These are phyloP conservation scores for Atherix ibis DNA, from an alignment of 2,888 invertebrate species.

Conservation along the genomic window DNA sequence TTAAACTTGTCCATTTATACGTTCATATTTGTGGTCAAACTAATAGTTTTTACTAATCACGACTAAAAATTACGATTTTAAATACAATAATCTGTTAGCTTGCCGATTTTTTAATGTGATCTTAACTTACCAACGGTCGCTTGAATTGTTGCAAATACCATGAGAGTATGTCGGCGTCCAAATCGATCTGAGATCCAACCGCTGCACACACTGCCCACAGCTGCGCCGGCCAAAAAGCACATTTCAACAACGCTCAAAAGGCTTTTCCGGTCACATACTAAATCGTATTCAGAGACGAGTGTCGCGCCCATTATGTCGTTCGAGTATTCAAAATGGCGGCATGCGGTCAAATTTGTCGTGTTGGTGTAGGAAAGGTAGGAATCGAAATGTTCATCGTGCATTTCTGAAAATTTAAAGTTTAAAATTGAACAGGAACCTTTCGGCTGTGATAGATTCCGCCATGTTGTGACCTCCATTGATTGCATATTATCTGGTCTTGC, in stretches of 20 bases:
- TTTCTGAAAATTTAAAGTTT: slow-evolving; percentile 16
- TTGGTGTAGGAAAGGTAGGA: slow-evolving; percentile 9
- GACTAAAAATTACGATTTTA: no score
- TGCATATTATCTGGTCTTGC: slow-evolving; percentile 33
- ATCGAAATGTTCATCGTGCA: slow-evolving; percentile 6
- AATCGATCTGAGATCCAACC: slow-evolving; percentile 48
- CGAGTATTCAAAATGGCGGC: slow-evolving; percentile 31
- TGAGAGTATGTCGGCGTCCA: slow-evolving; percentile 45
- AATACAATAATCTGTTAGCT: no score
- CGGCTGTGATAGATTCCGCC: slow-evolving; percentile 39
- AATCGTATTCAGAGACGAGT: slow-evolving; percentile 40
- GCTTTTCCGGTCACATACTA: slow-evolving; percentile 40
- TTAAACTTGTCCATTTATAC: no score
- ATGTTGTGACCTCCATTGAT: slow-evolving; percentile 28
- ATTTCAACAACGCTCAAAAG: slow-evolving; percentile 43
- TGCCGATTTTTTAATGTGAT: no score
- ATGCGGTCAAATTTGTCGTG: slow-evolving; percentile 18
- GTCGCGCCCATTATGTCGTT: slow-evolving; percentile 32
- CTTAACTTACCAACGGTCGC: slow-evolving; percentile 36
- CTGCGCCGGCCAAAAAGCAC: slow-evolving; percentile 47
- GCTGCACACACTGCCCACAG: slow-evolving; percentile 46
- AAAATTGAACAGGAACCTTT: slow-evolving; percentile 33
- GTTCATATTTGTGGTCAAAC: no score
- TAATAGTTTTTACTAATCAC: no score
- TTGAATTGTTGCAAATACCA: slow-evolving; percentile 40